Percentiles rank a stretch among this genome's conserved stretches.
phyloP scores from a whole-genome alignment of 2,888 invertebrate species.

The Gnatocerus cornutus region DNA sequence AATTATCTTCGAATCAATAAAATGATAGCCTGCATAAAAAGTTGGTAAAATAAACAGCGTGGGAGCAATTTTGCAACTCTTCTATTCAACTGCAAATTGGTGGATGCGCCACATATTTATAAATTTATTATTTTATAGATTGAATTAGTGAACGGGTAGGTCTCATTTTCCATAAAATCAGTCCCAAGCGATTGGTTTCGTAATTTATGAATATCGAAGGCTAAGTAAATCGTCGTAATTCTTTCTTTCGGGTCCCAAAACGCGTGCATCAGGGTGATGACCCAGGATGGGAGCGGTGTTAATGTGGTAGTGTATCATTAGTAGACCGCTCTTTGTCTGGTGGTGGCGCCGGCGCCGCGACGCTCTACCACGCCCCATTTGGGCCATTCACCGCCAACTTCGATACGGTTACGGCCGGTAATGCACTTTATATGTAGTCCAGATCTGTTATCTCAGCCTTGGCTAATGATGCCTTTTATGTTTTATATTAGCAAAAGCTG shows the following conservation, averaged over 20 bases:
- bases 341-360: slow-evolving; percentile 49
- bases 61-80: too few relatives aligned
- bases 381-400: slow-evolving; percentile 48
- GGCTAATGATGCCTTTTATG: slow-evolving; percentile 39
- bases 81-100: too few relatives aligned
- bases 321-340: slow-evolving; percentile 42
- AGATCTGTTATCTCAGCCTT: slow-evolving; percentile 36
- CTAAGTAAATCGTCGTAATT: slow-evolving; percentile 5
- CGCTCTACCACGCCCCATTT: slow-evolving; percentile 51
- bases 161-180: too few relatives aligned
- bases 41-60: too few relatives aligned
- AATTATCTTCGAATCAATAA: slow-evolving; percentile 24
- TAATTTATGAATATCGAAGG: too few relatives aligned
- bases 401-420: slow-evolving; percentile 42
- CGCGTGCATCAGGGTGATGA: slow-evolving; percentile 44
- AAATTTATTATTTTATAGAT: too few relatives aligned
- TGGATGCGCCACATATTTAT: too few relatives aligned
- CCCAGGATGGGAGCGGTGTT: slow-evolving; percentile 46
- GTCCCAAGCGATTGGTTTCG: too few relatives aligned
- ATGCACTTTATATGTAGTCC: slow-evolving; percentile 47
- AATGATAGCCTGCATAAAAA: neutral
- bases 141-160: too few relatives aligned
- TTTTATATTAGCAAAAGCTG: slow-evolving; percentile 40
- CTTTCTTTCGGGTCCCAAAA: slow-evolving; percentile 2
- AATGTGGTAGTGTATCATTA: slow-evolving; percentile 49